These are phyloP conservation scores for Pseudomyrmex concolor DNA, from an alignment of 1,140 invertebrate species.

Conservation along the genomic window DNA sequence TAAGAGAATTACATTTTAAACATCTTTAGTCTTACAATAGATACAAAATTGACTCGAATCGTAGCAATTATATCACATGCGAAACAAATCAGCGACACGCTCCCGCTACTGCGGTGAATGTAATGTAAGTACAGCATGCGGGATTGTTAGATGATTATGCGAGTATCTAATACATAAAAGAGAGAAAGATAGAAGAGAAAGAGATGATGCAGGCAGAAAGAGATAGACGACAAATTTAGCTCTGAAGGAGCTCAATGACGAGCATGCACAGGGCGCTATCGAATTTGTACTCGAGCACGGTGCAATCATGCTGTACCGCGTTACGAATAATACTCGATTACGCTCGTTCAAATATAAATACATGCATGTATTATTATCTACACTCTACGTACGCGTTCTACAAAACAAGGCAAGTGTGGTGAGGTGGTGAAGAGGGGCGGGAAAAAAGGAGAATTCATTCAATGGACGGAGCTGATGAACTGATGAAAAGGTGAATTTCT, in stretches of 20 bases:
- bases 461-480: conserved; percentile 35
- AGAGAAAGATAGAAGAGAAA: conserved; percentile 24
- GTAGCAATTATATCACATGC: conserved; percentile 48
- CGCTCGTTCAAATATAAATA: not conserved
- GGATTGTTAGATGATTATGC: conserved; percentile 69
- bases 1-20: not conserved
- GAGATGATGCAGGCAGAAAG: conserved; percentile 52
- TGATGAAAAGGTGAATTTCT: conserved; percentile 38
- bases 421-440: conserved; percentile 44
- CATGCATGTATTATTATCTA: conserved; percentile 63
- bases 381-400: conserved; percentile 67
- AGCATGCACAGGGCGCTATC: conserved; percentile 60
- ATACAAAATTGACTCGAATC: conserved; percentile 18
- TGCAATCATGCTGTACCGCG: conserved; percentile 68
- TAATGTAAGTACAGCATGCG: conserved; percentile 59
- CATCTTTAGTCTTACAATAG: not conserved
- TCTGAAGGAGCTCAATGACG: conserved; percentile 60
- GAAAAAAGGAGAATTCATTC: conserved; percentile 25
- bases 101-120: conserved; percentile 67
- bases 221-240: conserved; percentile 39
- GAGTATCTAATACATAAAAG: conserved; percentile 68
- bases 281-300: conserved; percentile 67
- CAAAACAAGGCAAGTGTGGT: conserved; percentile 74
- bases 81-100: conserved; percentile 63
- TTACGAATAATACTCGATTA: conserved; percentile 56